Evolutionary conservation across 2,113 vertebrate genomes (phyloP), one percentile per base, ranked within the genome.

Genomic region (Chlamydotis undulata): DNA sequence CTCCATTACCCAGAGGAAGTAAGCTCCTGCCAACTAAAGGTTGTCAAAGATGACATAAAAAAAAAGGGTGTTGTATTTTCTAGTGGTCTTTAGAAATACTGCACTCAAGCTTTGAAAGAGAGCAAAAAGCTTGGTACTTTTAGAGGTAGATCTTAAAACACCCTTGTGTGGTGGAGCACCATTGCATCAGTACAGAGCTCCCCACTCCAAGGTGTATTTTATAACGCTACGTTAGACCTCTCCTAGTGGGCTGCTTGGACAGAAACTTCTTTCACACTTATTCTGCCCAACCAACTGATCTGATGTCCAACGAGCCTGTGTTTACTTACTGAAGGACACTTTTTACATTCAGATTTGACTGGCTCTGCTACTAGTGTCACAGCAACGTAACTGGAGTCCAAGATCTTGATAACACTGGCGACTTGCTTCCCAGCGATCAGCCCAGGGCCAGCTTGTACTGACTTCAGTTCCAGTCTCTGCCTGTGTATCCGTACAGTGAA

Each of bases 321-420:
- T 75, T 97, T 94, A 98, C 99, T 98, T 96, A 99, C 99, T 35
- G 98, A 98, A 70, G 98, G 99, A 86, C 99, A 99, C 24, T 97
- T 97, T 80, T 98, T 99, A 96, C 99, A 99, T 60, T 97, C 26
- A 0, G 95, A 86, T 95, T 98, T 98, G 92, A 97, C 96, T 89
- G 98, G 97, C 83, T 99, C 98, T 12, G 98, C 98, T 76, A 98
- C 96, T 11, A 99, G 96, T 26, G 99, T 97, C 43, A 99, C 35
- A 13, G 98, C 98, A 39, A 97, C 92, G n/a, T 99, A 98, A 87
- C 98, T 98, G 16, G 97, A 96, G 95, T 99, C 98, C 52, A 99
- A 73, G 14, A 97, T 97, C 96, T 99, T 99, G 90, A 99, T 94
- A 53, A 99, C 97, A 5, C 87, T 74, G 1, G 97, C 31, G 0